Conservation (phyloP, 2,888 invertebrate species). For the Stenichneumon culpator region DNA sequence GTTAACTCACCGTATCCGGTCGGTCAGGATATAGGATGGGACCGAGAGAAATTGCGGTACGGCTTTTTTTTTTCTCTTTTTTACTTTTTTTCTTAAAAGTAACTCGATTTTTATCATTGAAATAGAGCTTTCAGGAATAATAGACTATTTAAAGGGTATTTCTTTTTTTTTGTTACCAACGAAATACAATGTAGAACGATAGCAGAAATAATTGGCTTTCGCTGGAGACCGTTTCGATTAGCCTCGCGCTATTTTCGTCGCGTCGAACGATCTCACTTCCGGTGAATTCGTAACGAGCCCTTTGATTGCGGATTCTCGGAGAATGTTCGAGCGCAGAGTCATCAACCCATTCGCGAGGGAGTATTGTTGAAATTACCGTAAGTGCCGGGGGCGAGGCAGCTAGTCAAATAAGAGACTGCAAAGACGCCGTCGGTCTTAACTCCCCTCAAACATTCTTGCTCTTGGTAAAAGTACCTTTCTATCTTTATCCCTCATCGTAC, state of each 20-base stretch:
- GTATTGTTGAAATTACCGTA: conserved; percentile 56
- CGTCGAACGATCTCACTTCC: conserved; percentile 9
- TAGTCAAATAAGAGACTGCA: conserved; percentile 82
- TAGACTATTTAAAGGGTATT: conserved; percentile 4
- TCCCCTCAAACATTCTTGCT: conserved; percentile 66
- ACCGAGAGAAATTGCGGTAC: conserved; percentile 3
- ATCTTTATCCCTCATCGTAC: conserved; percentile 67
- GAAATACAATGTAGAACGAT: neutral
- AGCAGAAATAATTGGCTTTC: neutral
- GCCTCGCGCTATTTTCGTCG: neutral
- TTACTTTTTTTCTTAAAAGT: neutral
- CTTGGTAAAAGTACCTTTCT: conserved; percentile 63
- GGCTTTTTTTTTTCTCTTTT: conserved; percentile 27
- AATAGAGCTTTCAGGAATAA: conserved; percentile 5
- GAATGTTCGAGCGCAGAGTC: conserved; percentile 54
- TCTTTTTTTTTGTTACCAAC: neutral
- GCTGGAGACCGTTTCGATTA: neutral
- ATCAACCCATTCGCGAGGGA: conserved; percentile 14
- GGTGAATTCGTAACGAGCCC: conserved; percentile 16
- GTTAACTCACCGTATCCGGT: conserved; percentile 55
- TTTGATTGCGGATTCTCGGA: conserved; percentile 11
- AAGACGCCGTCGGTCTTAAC: conserved; percentile 72
- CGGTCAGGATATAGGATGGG: conserved; percentile 7
- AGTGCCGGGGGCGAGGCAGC: conserved; percentile 72
- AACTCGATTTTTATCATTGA: conserved; percentile 24